Evolutionary conservation across 2,797 vertebrate genomes (phyloP).

Genomic region (Rachycentron canadum): DNA sequence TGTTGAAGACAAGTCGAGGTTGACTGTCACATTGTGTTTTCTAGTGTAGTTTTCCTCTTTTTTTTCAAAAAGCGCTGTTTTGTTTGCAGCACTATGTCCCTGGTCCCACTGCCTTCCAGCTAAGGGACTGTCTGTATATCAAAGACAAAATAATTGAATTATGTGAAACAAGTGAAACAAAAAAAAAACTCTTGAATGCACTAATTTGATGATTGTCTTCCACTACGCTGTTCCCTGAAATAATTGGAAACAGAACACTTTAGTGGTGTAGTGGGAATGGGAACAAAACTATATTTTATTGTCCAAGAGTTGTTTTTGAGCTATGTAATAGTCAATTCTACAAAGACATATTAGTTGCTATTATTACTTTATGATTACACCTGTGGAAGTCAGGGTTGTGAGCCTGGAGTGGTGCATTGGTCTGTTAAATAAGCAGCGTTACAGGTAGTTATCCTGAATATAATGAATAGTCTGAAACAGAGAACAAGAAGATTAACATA

Average conservation of each 20-base stretch:
- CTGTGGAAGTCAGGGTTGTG: background rate
- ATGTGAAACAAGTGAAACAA: constrained; percentile 30
- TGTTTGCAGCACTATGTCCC: constrained; percentile 18
- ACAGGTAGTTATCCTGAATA: background rate
- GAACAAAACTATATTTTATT: background rate
- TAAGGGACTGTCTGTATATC: constrained; percentile 32
- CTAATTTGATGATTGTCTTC: constrained; percentile 19
- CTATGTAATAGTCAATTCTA: constrained; percentile 15
- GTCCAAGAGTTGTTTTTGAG: background rate
- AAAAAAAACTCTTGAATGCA: constrained; percentile 21
- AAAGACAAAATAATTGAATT: constrained; percentile 35
- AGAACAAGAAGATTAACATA: background rate
- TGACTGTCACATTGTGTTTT: too few species aligned
- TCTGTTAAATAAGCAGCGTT: background rate
- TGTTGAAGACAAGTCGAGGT: too few species aligned
- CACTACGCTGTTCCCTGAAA: constrained; percentile 21
- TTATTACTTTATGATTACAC: background rate
- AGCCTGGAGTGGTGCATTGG: background rate
- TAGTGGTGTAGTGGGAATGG: background rate
- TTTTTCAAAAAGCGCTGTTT: constrained; percentile 22
- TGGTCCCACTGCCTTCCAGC: constrained; percentile 10
- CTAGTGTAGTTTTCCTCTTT: background rate
- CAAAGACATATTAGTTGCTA: background rate
- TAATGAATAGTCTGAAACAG: background rate
- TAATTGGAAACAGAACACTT: constrained; percentile 13